phyloP scores from a whole-genome alignment of 1,140 invertebrate species.

The Drosophila sproati region DNA sequence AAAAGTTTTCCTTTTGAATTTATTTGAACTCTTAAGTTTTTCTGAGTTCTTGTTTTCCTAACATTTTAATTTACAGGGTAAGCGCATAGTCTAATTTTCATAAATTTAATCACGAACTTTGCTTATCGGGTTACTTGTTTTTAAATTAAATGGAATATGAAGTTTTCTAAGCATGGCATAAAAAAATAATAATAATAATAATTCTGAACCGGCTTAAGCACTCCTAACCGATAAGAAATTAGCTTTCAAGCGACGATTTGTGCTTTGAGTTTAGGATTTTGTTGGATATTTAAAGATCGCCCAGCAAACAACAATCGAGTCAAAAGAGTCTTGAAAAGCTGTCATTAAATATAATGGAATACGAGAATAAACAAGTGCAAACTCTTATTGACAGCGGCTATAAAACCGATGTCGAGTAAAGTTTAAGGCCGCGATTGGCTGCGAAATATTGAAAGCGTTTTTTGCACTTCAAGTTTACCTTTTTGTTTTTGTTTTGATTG shows the following conservation, averaged over 20 bases:
- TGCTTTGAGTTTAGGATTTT: too few relatives aligned
- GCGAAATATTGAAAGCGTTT: constrained; percentile 73
- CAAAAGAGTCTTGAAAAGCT: not conserved
- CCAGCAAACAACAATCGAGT: too few relatives aligned
- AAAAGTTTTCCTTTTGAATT: too few relatives aligned
- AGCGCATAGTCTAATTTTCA: not conserved
- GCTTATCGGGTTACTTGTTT: constrained; percentile 18
- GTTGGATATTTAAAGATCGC: too few relatives aligned
- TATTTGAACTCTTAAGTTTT: too few relatives aligned
- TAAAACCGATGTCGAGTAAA: constrained; percentile 37
- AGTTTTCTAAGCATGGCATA: not conserved
- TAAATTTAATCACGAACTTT: not conserved
- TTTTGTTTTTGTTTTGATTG: constrained; percentile 24
- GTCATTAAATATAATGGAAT: not conserved
- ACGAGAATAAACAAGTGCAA: constrained; percentile 45
- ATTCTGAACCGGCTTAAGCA: constrained; percentile 37
- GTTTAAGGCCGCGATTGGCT: constrained; percentile 66
- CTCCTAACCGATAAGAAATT: too few relatives aligned
- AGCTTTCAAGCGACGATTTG: too few relatives aligned
- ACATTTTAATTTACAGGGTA: constrained; percentile 14
- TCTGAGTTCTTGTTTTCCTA: too few relatives aligned
- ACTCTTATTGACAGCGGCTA: constrained; percentile 41
- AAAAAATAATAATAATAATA: constrained; percentile 15
- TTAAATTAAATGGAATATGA: constrained; percentile 37
- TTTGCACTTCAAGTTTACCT: constrained; percentile 67